Evolutionary conservation across 2,797 vertebrate genomes (phyloP).

Genomic region (Onychomys leucogaster): DNA sequence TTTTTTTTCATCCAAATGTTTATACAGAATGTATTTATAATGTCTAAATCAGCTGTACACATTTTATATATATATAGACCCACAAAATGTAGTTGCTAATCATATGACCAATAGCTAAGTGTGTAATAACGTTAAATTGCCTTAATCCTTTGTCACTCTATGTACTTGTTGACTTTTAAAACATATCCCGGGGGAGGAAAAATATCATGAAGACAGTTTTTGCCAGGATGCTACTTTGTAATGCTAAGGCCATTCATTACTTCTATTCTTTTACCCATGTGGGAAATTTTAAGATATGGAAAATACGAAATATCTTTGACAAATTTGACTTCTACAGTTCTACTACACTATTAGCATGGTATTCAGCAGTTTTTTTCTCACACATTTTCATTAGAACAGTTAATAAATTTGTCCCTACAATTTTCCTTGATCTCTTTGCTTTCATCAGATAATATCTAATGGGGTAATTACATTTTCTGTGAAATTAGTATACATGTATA

Average conservation of each 20-base stretch:
- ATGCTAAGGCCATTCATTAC: background rate
- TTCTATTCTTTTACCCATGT: constrained; percentile 34
- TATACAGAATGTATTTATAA: background rate
- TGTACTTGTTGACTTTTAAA: background rate
- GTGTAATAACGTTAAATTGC: background rate
- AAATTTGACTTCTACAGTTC: background rate
- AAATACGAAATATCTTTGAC: background rate
- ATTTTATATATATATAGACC: background rate
- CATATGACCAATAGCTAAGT: background rate
- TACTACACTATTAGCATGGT: constrained; percentile 26
- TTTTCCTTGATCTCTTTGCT: background rate
- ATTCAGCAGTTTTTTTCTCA: background rate
- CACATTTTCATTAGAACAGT: background rate
- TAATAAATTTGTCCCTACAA: background rate
- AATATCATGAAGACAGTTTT: background rate
- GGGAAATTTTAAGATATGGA: constrained; percentile 26
- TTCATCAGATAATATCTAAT: background rate
- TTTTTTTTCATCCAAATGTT: background rate
- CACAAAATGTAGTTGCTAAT: background rate
- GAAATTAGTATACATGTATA: background rate
- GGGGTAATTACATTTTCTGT: background rate
- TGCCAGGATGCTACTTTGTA: background rate
- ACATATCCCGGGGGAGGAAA: background rate
- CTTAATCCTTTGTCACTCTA: background rate
- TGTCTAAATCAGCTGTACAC: background rate